phyloP scores from a whole-genome alignment of 2,888 invertebrate genomes.

The Acanthosepion lycidas region DNA sequence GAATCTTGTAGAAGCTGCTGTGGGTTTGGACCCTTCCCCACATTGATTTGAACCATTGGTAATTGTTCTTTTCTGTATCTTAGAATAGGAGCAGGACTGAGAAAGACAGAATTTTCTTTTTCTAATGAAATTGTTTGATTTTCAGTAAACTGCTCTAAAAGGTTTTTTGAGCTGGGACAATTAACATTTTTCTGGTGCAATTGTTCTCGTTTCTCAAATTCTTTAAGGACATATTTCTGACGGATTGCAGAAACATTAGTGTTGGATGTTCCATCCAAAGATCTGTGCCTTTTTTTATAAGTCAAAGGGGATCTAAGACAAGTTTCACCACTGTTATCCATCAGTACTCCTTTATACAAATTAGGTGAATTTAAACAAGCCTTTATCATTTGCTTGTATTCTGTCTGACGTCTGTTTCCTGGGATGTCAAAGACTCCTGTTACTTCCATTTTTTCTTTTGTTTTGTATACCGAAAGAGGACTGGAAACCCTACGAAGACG shows the following conservation, averaged over 20 bases:
- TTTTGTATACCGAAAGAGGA: neutral
- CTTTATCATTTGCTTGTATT: constrained; percentile 44
- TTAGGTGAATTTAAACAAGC: constrained; percentile 36
- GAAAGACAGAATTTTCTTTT: constrained; percentile 35
- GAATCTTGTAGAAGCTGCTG: neutral
- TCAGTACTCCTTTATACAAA: neutral
- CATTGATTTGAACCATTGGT: neutral
- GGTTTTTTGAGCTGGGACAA: neutral
- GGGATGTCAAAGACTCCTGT: neutral
- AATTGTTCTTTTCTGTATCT: constrained; percentile 41
- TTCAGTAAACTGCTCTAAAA: neutral
- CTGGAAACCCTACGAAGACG: constrained; percentile 36
- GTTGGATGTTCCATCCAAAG: neutral
- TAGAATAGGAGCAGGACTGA: constrained; percentile 16
- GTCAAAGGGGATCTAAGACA: neutral
- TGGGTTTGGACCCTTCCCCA: neutral
- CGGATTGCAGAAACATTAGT: neutral
- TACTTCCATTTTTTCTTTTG: neutral
- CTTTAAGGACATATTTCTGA: neutral
- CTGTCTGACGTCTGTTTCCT: neutral
- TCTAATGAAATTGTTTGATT: neutral
- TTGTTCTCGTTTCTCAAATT: neutral
- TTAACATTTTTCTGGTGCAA: no score
- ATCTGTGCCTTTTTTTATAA: neutral
- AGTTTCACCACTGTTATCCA: neutral